Evolutionary conservation across 2,888 invertebrate species (phyloP), one percentile per base, ranked within the genome.

Genomic region (Notodonta ziczac): DNA sequence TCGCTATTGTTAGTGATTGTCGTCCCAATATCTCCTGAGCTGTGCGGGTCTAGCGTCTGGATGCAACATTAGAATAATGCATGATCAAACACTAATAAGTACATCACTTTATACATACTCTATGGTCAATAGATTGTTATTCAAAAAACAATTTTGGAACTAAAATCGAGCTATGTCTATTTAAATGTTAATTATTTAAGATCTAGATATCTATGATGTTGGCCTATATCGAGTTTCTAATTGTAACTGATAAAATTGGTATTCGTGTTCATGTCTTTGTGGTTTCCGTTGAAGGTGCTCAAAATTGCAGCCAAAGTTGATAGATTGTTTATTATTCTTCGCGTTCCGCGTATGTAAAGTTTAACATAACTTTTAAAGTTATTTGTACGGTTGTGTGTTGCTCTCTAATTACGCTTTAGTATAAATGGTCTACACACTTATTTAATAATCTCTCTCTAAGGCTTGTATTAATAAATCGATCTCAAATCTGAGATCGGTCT

Each of bases 281-380:
- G 4, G 24, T 61, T 69, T 68, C 51, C 42, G 57, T 65, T 65
- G 12, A 63, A 62, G 66, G 65, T 79, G 84, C 85, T 87, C 86
- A 84, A 83, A 68, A 68, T 71, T 67, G 63, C 72, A 81, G 87
- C 86, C 86, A 86, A 86, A 86, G 83, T 78, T 79, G 65, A 73
- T 81, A 78, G 72, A 60, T 61, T 65, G 48, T 59, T 65, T 66
- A 58, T 55, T 61, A 57, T 64, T 50, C 14, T 8, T 24, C 24
- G 16, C 32, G 50, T 50, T 50, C 1, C 50, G 14, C 50, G 9
- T 51, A 12, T 32, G 16, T 24, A 16, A 32, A 2, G 51, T 16
- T 8, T 9, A 46, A 46, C 13, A 13, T 5, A 46, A 9, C 8
- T 42, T 42, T 42, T 42, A 42, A 42, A 42, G 9, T 42, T 10